Conservation (phyloP, 2,888 invertebrate species). For the Aphodius sticticus region DNA sequence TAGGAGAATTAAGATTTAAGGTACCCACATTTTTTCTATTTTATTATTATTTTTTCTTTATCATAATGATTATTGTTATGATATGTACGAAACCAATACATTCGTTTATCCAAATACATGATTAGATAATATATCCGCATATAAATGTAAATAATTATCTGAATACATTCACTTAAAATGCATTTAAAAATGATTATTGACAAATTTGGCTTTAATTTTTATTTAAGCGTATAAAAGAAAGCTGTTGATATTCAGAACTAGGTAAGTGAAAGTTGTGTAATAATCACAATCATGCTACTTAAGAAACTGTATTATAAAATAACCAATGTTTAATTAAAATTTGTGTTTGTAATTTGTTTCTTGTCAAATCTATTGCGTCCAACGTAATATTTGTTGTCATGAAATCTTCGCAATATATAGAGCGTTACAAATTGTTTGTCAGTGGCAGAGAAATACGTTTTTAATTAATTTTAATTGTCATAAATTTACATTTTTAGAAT, state of each 20-base stretch:
- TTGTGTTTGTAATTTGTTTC: not conserved
- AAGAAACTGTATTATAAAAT: not conserved
- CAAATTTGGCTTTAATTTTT: not conserved
- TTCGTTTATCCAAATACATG: not conserved
- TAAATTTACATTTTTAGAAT: not conserved
- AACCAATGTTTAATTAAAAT: not conserved
- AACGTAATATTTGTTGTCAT: not conserved
- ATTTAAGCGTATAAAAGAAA: not conserved
- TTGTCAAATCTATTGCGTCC: not conserved
- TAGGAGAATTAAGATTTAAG: conserved; percentile 56
- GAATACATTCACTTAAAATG: no score
- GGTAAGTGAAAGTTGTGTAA: not conserved
- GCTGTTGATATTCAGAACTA: not conserved
- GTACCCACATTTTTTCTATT: conserved; percentile 44
- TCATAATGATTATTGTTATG: not conserved
- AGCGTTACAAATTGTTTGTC: not conserved
- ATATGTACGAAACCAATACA: not conserved
- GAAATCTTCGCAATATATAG: not conserved
- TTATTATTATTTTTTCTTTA: not conserved
- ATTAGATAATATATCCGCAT: no score
- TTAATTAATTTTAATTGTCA: not conserved
- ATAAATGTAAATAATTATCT: no score
- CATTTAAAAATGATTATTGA: no score
- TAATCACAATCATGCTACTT: not conserved
- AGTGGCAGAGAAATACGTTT: not conserved